Base-by-base conservation (phyloP, 35 echinoderm and acorn worm genomes). In the Apostichopus parvimensis region DNA sequence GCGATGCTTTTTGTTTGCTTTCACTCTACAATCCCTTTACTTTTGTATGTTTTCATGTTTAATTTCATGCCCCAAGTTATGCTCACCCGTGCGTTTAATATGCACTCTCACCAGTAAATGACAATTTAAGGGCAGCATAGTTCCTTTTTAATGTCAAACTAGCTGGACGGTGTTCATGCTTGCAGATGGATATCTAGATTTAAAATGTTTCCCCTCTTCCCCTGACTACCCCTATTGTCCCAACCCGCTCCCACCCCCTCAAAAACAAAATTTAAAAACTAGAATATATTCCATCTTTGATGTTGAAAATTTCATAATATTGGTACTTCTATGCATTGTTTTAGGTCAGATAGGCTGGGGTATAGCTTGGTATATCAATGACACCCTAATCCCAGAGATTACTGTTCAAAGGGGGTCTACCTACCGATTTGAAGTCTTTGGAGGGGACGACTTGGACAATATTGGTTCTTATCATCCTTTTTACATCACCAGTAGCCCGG, bases 361-460 rank as follows among this genome's bases (percentile, higher is more conserved):
- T 10, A 93, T 93, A 26, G 91, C 95, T 53, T 97, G 93, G 93
- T 97, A 91, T 56, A 92, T 97, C 20, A 94, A 97, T 79, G 91
- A 25, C 6, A 54, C 28, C 9, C 66, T 97, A 4, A 97, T 97
- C 54, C 95, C 95, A 11, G 68, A 79, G 4, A 86, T 97, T 1
- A 91, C 87, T 45, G 64, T 97, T 5, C 78, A 22, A 28, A 75
- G 93, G 24, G 93, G 93, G 5, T 64, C 21, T 9, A 97, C 91
- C 8, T 97, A 97, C 75, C 92, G 93, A 28, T 97, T 97, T 89
- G 56, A 59, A 17, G 93, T 97, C 8, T 71, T 56, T 6, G 93
- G 95, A 55, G 95, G 95, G 15, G 80, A 93, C 53, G 66, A 97
- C 15, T 9, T 66, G 1, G 71, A 17, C 13, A 6, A 28, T 4